Conservation (phyloP, 2,113 vertebrate species). For the Tyto alba region DNA sequence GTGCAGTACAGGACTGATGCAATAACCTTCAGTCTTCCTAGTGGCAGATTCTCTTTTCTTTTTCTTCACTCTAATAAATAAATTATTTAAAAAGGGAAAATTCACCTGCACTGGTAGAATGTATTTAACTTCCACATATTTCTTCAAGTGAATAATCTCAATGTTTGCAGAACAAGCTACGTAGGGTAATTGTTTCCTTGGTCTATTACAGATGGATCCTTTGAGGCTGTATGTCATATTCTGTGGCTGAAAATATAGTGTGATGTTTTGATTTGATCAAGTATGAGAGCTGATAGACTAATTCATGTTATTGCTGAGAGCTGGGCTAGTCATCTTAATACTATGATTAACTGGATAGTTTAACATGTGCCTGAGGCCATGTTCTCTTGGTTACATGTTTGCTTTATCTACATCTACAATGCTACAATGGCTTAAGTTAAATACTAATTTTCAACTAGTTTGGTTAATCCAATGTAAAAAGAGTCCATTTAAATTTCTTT, state of each 20-base stretch:
- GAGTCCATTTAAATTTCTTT: neutral
- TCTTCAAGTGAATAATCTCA: neutral
- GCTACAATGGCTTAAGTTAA: neutral
- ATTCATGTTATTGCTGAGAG: neutral
- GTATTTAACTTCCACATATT: neutral
- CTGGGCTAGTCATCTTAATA: neutral
- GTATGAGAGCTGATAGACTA: slow-evolving; percentile 37
- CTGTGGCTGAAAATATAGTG: neutral
- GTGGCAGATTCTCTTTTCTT: neutral
- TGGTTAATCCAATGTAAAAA: slow-evolving; percentile 6
- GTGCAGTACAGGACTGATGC: neutral
- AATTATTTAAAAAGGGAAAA: neutral
- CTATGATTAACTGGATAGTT: neutral
- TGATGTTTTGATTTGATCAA: slow-evolving; percentile 45
- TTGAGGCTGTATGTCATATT: neutral
- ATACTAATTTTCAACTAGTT: neutral
- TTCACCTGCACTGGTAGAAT: neutral
- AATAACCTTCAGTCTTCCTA: neutral
- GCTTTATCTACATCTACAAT: neutral
- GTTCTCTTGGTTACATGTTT: slow-evolving; percentile 9
- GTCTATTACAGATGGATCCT: neutral
- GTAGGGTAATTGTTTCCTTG: neutral
- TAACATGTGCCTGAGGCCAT: neutral
- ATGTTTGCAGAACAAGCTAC: neutral
- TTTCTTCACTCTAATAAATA: neutral